Evolutionary conservation across 1,140 invertebrate species (phyloP).

Genomic region (Neuroterus valhalla): DNA sequence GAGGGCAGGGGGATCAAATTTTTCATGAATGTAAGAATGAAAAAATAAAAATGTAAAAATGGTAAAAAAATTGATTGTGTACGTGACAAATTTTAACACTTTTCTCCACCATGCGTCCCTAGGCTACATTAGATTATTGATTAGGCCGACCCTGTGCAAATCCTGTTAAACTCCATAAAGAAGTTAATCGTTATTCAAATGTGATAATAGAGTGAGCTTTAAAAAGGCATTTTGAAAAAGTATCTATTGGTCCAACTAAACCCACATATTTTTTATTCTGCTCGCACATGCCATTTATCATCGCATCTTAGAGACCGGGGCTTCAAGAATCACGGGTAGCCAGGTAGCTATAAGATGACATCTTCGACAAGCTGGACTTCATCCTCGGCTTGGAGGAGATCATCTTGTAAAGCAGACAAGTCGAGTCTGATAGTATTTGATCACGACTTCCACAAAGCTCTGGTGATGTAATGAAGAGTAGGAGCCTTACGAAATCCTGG

Average conservation of each 20-base stretch:
- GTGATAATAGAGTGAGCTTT: too few relatives aligned
- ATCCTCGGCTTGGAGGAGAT: neutral
- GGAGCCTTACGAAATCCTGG: neutral
- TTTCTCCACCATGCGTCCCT: too few relatives aligned
- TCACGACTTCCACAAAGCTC: neutral
- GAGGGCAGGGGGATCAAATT: too few relatives aligned
- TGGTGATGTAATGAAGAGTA: neutral
- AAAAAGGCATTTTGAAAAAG: neutral
- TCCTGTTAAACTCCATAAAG: too few relatives aligned
- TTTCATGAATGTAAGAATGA: too few relatives aligned
- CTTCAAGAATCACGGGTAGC: neutral
- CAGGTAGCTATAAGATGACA: constrained; percentile 1
- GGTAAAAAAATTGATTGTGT: too few relatives aligned
- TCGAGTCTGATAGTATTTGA: neutral
- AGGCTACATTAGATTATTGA: too few relatives aligned
- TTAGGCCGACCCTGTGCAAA: too few relatives aligned
- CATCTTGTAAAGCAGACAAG: neutral
- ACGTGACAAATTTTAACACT: too few relatives aligned
- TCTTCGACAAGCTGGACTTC: neutral
- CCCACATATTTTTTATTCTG: neutral
- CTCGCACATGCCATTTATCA: neutral
- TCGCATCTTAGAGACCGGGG: neutral
- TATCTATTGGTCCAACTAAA: neutral
- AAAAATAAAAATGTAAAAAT: too few relatives aligned
- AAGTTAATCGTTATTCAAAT: too few relatives aligned